Evolutionary conservation across 2,797 vertebrate species (phyloP).

Genomic region (Enteromius unitaeniatus): DNA sequence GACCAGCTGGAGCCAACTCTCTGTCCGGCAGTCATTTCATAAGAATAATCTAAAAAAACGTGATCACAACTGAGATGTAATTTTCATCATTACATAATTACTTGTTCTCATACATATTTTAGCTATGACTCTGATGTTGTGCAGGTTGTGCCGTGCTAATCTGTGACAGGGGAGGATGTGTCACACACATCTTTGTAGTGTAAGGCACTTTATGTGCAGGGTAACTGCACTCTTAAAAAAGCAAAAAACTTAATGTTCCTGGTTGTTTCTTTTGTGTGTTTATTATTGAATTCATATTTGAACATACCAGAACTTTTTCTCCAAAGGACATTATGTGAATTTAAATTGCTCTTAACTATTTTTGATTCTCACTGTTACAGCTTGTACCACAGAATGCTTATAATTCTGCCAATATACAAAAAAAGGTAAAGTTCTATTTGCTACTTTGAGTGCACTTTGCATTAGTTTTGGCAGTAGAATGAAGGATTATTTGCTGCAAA

Average conservation of each 20-base stretch:
- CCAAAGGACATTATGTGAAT: background rate
- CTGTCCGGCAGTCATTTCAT: slow-evolving; percentile 33
- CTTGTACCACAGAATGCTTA: background rate
- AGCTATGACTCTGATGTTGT: slow-evolving; percentile 29
- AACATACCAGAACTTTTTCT: slow-evolving; percentile 14
- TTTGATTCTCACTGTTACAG: slow-evolving; percentile 5
- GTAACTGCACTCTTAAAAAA: background rate
- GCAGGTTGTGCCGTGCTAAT: slow-evolving; percentile 11
- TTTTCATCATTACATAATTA: slow-evolving; percentile 33
- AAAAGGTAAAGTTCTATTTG: background rate
- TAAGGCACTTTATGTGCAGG: background rate
- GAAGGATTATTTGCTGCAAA: slow-evolving; percentile 27
- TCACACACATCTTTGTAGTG: background rate
- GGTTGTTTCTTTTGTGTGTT: slow-evolving; percentile 7
- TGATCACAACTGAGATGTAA: slow-evolving; percentile 33
- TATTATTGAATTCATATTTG: background rate
- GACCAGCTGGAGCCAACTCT: slow-evolving; percentile 51
- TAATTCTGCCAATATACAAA: background rate
- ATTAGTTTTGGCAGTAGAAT: background rate
- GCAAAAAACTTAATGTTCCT: slow-evolving; percentile 2
- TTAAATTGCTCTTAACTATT: slow-evolving; percentile 9
- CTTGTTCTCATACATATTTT: slow-evolving; percentile 42
- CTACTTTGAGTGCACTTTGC: slow-evolving; percentile 1
- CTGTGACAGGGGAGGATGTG: slow-evolving; percentile 25
- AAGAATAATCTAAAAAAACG: slow-evolving; percentile 53